These are phyloP conservation scores for Agriopis leucophaearia DNA, from an alignment of 2,888 invertebrate genomes.

Conservation along the genomic window DNA sequence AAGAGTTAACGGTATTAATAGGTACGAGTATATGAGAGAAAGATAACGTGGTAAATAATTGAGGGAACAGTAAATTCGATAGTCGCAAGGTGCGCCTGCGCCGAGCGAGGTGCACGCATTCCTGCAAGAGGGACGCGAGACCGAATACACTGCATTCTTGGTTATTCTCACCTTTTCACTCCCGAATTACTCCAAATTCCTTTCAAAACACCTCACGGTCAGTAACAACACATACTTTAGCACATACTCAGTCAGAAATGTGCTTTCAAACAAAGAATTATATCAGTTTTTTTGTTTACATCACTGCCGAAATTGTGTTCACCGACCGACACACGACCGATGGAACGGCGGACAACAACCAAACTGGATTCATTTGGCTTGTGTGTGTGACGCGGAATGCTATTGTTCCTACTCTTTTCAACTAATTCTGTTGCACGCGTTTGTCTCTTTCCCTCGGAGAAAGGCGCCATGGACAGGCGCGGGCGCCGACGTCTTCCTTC, in stretches of 20 bases:
- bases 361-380: conserved; percentile 76
- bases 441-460: conserved; percentile 70
- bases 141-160: conserved; percentile 80
- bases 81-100: conserved; percentile 77
- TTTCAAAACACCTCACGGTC: conserved; percentile 47
- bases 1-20: conserved; percentile 26
- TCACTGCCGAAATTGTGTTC: conserved; percentile 67
- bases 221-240: conserved; percentile 67
- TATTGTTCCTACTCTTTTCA: conserved; percentile 71
- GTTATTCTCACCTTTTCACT: conserved; percentile 76
- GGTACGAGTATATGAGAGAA: conserved; percentile 9
- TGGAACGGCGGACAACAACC: conserved; percentile 73
- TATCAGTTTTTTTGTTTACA: conserved; percentile 74
- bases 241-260: conserved; percentile 62
- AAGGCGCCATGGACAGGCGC: conserved; percentile 82
- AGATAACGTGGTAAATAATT: conserved; percentile 28
- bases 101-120: conserved; percentile 78
- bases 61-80: conserved; percentile 66
- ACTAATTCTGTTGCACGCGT: conserved; percentile 44
- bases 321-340: conserved; percentile 68
- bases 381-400: conserved; percentile 78
- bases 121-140: conserved; percentile 82
- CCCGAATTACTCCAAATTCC: conserved; percentile 57
- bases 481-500: conserved; percentile 82
- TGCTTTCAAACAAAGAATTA: conserved; percentile 62